Evolutionary conservation across 2,113 vertebrate genomes (phyloP).

Genomic region (Barnardius zonarius): DNA sequence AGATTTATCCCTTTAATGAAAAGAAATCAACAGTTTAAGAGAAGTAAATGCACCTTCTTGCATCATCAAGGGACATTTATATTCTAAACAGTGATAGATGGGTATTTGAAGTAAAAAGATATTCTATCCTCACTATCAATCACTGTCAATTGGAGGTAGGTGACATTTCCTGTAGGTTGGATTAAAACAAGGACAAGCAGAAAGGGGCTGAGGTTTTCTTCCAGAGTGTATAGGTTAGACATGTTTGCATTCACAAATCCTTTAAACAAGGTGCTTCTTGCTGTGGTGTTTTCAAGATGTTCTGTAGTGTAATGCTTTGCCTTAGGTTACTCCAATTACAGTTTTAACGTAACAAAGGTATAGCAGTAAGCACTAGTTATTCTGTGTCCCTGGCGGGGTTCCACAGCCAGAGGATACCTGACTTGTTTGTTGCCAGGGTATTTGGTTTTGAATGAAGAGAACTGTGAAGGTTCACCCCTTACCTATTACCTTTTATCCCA

Average conservation of each 20-base stretch:
- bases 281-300: background rate
- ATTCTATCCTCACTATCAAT: background rate
- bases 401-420: background rate
- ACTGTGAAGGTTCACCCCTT: background rate
- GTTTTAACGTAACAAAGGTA: background rate
- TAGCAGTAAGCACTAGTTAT: background rate
- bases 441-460: background rate
- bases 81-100: background rate
- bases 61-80: background rate
- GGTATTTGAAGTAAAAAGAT: background rate
- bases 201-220: background rate
- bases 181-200: background rate
- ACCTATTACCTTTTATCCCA: background rate
- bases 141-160: background rate
- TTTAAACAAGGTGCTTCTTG: conserved; percentile 4
- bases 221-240: background rate
- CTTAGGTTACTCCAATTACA: background rate
- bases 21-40: background rate
- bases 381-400: background rate
- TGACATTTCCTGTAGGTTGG: background rate
- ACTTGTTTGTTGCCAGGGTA: background rate
- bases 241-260: conserved; percentile 1
- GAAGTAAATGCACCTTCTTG: background rate
- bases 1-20: background rate
- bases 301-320: background rate